These are phyloP conservation scores for Chrysemys picta DNA, from an alignment of 2,113 vertebrate species.

Conservation along the genomic window DNA sequence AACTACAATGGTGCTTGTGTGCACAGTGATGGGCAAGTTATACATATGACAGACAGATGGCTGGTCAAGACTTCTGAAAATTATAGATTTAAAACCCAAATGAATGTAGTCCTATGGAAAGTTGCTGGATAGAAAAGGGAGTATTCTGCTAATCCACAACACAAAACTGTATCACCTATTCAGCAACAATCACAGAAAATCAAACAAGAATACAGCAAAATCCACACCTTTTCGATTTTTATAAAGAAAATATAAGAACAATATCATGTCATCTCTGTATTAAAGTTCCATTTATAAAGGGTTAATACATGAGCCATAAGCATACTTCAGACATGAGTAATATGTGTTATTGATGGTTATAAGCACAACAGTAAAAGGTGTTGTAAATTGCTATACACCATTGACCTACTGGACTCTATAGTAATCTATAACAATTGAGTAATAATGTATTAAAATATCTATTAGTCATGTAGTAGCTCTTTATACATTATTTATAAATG, in stretches of 20 bases:
- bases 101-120: background rate
- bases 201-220: background rate
- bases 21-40: background rate
- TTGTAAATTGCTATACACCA: background rate
- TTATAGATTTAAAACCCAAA: background rate
- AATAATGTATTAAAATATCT: background rate
- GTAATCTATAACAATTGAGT: background rate
- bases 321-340: background rate
- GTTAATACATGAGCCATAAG: background rate
- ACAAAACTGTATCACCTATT: background rate
- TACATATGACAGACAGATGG: background rate
- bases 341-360: background rate
- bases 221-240: background rate
- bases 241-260: background rate
- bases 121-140: background rate
- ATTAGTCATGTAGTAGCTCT: background rate
- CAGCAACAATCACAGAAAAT: background rate
- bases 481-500: too few relatives aligned
- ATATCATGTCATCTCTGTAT: background rate
- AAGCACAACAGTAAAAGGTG: background rate
- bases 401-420: background rate
- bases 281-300: background rate
- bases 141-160: too few relatives aligned
- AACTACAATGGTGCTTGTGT: background rate
- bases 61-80: background rate